Base-by-base conservation (phyloP, 2,113 vertebrate genomes). In the Dicentrarchus labrax region DNA sequence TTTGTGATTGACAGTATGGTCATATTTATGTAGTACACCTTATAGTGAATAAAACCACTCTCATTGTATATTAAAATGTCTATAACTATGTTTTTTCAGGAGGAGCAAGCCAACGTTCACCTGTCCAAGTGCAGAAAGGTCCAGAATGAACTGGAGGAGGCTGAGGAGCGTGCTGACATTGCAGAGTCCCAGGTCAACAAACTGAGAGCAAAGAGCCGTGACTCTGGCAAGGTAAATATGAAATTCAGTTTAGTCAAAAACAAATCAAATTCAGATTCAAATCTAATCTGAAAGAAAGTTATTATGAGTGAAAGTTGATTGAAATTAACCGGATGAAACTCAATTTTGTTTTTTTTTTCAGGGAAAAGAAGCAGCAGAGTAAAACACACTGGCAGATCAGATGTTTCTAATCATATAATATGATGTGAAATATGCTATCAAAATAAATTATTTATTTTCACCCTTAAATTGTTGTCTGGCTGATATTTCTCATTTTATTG, bases 171-270 rank as follows among this genome's bases (percentile, higher is more conserved):
- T 45, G 96, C 95, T 0, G 96, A 97, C 43, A 96, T 96, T 0
- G 93, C 95, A 0, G 96, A 97, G 88, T 96, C 96, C 36, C 96
- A 96, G 78, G 95, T 96, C 89, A 97, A 96, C 93, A 97, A 96
- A 72, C 72, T 97, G 54, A 93, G 95, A 73, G 94, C 94, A 56
- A 96, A 97, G 92, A 97, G 89, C 74, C 94, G 94, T 1, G 96
- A 97, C 41, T 41, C 80, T 79, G 95, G 95, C 84, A 95, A 95
- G 94, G 94, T 94, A 80, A 82, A 16, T 17, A 30, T 21, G n/a
- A 4, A 48, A 38, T 72, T 56, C 53, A 24, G 9, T 51, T 61
- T 9, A 5, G 47, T 62, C 6, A 24, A 65, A 54, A 66, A 54
- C 19, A 41, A 39, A 75, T 22, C 8, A 67, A n/a, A 43, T 51